phyloP scores from a whole-genome alignment of 1,140 invertebrate species.

The Cataglyphis hispanica region DNA sequence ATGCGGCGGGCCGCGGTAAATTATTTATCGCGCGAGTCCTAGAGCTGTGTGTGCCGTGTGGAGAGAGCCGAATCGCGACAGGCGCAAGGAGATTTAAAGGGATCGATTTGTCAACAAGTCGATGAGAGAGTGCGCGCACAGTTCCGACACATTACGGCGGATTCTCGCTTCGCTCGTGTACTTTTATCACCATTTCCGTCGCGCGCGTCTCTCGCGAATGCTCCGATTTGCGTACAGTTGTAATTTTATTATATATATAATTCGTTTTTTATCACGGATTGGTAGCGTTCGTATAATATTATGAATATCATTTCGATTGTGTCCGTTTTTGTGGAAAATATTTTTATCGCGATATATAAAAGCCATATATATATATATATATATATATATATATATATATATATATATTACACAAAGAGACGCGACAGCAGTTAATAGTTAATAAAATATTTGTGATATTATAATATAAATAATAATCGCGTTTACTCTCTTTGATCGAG shows the following conservation, averaged over 20 bases:
- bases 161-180: constrained; percentile 38
- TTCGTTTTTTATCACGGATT: constrained; percentile 21
- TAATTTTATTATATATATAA: constrained; percentile 3
- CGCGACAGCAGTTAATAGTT: constrained; percentile 2
- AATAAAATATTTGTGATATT: not conserved
- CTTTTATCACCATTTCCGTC: constrained; percentile 20
- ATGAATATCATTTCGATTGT: not conserved
- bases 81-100: constrained; percentile 71
- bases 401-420: not conserved
- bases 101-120: constrained; percentile 78
- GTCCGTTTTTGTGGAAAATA: not conserved
- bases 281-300: not conserved
- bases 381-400: no score
- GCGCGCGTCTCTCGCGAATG: constrained; percentile 4
- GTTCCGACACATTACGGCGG: not conserved
- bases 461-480: not conserved
- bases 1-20: not conserved
- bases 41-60: no score
- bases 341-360: not conserved
- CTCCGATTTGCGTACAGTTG: constrained; percentile 20
- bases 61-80: constrained; percentile 41
- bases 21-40: constrained; percentile 49
- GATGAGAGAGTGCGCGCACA: constrained; percentile 73
- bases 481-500: not conserved
- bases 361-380: no score